Evolutionary conservation across 2,797 vertebrate species (phyloP).

Genomic region (Catharus ustulatus): DNA sequence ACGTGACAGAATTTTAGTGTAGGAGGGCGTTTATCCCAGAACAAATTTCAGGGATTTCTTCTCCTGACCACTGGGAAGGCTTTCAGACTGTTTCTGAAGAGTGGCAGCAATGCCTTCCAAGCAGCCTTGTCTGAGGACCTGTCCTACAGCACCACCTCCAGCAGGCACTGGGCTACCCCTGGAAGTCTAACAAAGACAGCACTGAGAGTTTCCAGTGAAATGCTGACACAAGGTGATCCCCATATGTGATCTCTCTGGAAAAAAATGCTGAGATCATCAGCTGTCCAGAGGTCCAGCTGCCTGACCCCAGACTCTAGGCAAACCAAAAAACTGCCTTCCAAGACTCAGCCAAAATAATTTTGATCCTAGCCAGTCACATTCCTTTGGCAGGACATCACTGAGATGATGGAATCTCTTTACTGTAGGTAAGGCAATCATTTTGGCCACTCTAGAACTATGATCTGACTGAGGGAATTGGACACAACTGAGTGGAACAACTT

Average conservation of each 20-base stretch:
- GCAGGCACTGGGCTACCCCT: not conserved
- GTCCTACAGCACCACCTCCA: not conserved
- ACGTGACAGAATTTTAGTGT: rapidly evolving
- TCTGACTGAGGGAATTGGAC: not conserved
- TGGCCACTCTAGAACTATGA: not conserved
- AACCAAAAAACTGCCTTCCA: not conserved
- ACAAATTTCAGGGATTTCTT: not conserved
- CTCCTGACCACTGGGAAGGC: not conserved
- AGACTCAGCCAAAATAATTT: not conserved
- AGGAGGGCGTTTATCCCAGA: not conserved
- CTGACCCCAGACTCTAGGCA: not conserved
- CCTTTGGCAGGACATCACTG: not conserved
- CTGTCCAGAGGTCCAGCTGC: not conserved
- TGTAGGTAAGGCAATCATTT: not conserved
- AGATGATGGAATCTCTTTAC: not conserved
- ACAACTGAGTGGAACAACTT: not conserved
- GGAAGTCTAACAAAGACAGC: not conserved
- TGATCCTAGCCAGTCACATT: not conserved
- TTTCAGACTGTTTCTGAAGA: not conserved
- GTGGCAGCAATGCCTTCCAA: not conserved
- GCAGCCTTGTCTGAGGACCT: not conserved
- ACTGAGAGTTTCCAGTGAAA: not conserved
- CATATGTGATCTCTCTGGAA: not conserved
- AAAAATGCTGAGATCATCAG: not conserved
- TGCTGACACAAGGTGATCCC: not conserved